phyloP scores from a whole-genome alignment of 1,140 invertebrate genomes.

The Lordiphosa clarofinis region DNA sequence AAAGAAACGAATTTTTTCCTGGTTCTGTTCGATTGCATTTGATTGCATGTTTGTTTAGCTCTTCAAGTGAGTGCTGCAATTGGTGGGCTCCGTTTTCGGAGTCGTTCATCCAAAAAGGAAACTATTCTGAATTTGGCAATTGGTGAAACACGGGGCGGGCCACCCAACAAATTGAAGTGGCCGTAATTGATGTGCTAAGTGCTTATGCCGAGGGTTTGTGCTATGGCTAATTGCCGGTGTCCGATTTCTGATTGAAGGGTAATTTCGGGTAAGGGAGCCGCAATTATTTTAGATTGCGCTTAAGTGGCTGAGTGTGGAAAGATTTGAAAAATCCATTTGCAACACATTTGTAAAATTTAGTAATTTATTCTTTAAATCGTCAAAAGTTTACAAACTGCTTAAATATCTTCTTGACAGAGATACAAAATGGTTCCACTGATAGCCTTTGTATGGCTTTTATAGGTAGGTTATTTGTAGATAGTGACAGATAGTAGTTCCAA shows the following conservation, averaged over 20 bases:
- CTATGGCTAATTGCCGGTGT: slow-evolving; percentile 56
- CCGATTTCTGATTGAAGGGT: slow-evolving; percentile 54
- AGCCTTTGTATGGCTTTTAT: too few relatives aligned
- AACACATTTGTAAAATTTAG: too few relatives aligned
- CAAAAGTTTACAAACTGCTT: too few relatives aligned
- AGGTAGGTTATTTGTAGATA: too few relatives aligned
- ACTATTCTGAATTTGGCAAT: slow-evolving; percentile 47
- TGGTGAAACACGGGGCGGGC: slow-evolving; percentile 11
- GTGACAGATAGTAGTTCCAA: too few relatives aligned
- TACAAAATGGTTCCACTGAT: too few relatives aligned
- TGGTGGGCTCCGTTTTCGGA: slow-evolving; percentile 32
- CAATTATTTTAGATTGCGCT: slow-evolving; percentile 13
- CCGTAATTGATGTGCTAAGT: slow-evolving; percentile 55
- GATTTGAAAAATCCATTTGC: neutral
- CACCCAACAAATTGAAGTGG: slow-evolving; percentile 22
- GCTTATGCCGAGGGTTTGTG: slow-evolving; percentile 19
- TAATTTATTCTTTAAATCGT: too few relatives aligned
- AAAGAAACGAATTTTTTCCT: slow-evolving; percentile 32
- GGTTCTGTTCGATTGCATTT: slow-evolving; percentile 65
- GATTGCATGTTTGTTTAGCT: slow-evolving; percentile 67
- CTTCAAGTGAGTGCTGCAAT: slow-evolving; percentile 45
- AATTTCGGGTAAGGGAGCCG: slow-evolving; percentile 18
- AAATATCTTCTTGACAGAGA: too few relatives aligned
- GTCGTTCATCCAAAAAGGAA: slow-evolving; percentile 41
- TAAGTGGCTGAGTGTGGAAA: neutral